These are phyloP conservation scores for Variabilichromis moorii DNA, from an alignment of 2,113 vertebrate species.

Conservation along the genomic window DNA sequence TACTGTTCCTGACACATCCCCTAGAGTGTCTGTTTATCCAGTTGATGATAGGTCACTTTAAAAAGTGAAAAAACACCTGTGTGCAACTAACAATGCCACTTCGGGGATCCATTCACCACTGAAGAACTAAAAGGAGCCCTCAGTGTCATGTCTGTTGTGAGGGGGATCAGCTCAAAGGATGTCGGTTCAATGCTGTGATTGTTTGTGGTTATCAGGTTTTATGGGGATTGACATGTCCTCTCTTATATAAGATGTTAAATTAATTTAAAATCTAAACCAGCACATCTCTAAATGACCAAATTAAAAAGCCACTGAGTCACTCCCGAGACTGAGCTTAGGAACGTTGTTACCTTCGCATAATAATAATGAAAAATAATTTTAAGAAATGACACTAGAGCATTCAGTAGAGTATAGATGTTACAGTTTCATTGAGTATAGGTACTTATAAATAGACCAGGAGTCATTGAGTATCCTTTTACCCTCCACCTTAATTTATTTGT, in stretches of 20 bases:
- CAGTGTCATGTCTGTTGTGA: neutral
- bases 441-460: neutral
- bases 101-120: neutral
- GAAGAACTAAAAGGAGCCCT: neutral
- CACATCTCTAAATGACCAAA: neutral
- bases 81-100: neutral
- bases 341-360: neutral
- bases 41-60: neutral
- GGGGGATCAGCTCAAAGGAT: neutral
- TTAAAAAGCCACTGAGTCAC: neutral
- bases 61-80: neutral
- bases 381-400: neutral
- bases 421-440: neutral
- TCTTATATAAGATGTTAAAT: neutral
- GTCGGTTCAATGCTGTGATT: neutral
- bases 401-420: neutral
- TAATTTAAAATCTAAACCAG: neutral
- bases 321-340: neutral
- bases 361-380: neutral
- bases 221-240: neutral
- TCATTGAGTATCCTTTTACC: neutral
- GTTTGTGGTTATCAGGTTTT: neutral
- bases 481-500: neutral
- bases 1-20: constrained; percentile 9
- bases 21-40: neutral